These are phyloP conservation scores for Hemitrygon akajei DNA, from an alignment of 2,797 vertebrate genomes.

Conservation along the genomic window DNA sequence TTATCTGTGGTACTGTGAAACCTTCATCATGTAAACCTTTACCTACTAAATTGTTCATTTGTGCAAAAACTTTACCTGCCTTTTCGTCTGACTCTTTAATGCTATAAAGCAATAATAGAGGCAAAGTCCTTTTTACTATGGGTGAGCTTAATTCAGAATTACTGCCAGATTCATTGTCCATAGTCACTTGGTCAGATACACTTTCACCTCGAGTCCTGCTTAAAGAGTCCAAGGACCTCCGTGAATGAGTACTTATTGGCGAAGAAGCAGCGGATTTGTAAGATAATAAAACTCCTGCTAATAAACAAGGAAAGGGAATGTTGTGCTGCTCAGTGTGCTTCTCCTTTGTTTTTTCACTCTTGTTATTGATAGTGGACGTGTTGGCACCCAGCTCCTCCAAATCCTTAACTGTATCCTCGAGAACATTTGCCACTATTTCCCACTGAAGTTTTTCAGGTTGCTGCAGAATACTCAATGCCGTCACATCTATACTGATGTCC, in stretches of 20 bases:
- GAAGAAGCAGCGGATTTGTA: constrained; percentile 83
- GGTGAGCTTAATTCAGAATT: constrained; percentile 79
- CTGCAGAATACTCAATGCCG: constrained; percentile 89
- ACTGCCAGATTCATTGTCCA: constrained; percentile 89
- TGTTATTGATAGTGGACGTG: constrained; percentile 71
- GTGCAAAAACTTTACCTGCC: constrained; percentile 89
- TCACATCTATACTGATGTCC: constrained; percentile 88
- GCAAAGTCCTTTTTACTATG: constrained; percentile 83
- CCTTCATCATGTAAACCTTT: constrained; percentile 95
- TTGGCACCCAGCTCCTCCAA: constrained; percentile 94
- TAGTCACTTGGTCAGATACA: constrained; percentile 79
- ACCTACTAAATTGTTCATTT: constrained; percentile 96
- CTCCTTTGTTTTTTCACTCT: constrained; percentile 87
- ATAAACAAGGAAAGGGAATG: constrained; percentile 97
- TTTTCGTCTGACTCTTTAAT: constrained; percentile 97
- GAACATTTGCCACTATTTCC: constrained; percentile 94
- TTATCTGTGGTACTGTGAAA: constrained; percentile 96
- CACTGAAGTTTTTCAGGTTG: constrained; percentile 97
- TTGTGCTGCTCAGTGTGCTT: constrained; percentile 86
- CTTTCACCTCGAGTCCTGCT: constrained; percentile 83
- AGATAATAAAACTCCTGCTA: constrained; percentile 87
- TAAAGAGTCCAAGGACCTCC: constrained; percentile 78
- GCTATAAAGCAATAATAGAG: constrained; percentile 88
- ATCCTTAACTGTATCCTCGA: constrained; percentile 97
- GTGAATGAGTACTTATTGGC: constrained; percentile 69